Evolutionary conservation across 2,888 invertebrate genomes (phyloP).

Genomic region (Coleophora deauratella): DNA sequence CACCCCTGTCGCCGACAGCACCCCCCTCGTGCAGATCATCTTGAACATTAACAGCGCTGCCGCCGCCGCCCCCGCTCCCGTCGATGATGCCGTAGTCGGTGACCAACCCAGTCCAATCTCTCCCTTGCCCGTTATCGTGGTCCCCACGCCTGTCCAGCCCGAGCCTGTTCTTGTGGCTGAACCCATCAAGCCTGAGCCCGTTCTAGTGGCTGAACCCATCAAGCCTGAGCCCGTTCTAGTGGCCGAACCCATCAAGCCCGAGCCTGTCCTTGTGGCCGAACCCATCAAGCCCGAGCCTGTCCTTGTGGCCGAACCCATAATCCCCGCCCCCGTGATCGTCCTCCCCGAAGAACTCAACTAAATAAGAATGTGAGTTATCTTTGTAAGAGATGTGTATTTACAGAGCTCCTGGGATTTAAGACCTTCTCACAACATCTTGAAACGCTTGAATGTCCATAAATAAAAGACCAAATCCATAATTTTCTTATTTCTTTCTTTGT

Average conservation of each 20-base stretch:
- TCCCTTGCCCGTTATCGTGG: neutral
- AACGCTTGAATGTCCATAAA: constrained; percentile 2
- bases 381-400: neutral
- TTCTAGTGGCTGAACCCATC: neutral
- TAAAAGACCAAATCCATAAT: neutral
- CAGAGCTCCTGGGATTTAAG: neutral
- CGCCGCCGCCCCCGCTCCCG: neutral
- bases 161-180: constrained; percentile 2
- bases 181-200: constrained; percentile 2
- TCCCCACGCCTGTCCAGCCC: constrained; percentile 10
- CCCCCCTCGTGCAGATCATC: constrained; percentile 45
- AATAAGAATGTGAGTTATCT: neutral
- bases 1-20: constrained; percentile 17
- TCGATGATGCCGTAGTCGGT: neutral
- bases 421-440: constrained; percentile 2
- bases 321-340: constrained; percentile 8
- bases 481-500: too few relatives aligned
- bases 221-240: neutral
- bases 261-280: neutral
- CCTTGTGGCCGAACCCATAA: neutral
- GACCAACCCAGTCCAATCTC: neutral
- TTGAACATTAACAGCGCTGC: constrained; percentile 26
- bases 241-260: neutral
- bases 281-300: neutral
- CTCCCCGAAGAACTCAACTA: constrained; percentile 15